These are phyloP conservation scores for Gnathonemus longibarbis DNA, from an alignment of 2,113 vertebrate genomes.

Conservation along the genomic window DNA sequence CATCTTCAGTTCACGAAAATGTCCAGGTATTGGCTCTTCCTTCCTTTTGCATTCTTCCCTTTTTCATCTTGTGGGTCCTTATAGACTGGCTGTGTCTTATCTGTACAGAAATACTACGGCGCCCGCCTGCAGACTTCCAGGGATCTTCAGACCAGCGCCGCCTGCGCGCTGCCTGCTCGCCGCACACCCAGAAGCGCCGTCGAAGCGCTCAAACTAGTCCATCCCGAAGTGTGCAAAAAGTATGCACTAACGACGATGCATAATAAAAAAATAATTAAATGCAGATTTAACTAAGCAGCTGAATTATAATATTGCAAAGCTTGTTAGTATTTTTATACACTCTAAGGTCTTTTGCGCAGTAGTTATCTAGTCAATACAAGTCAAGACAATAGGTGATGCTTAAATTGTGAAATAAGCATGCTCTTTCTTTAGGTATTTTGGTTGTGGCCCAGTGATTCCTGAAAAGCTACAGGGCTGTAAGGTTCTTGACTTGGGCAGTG, in stretches of 20 bases:
- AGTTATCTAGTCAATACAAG: background rate
- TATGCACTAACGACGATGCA: conserved; percentile 16
- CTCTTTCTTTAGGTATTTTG: conserved; percentile 66
- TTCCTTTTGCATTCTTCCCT: background rate
- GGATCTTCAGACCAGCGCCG: conserved; percentile 53
- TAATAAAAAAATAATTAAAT: background rate
- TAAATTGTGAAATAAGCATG: background rate
- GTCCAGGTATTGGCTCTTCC: conserved; percentile 28
- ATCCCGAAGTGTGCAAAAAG: conserved; percentile 55
- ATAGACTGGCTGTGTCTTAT: background rate
- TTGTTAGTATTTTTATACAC: background rate
- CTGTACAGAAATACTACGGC: conserved; percentile 48
- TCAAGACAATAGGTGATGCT: background rate
- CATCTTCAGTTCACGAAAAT: conserved; percentile 26
- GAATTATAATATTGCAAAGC: background rate
- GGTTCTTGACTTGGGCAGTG: conserved; percentile 75
- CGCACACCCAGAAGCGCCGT: conserved; percentile 27
- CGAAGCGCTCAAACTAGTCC: conserved; percentile 53
- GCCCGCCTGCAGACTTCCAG: conserved; percentile 43
- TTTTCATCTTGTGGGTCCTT: background rate
- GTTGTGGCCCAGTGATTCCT: conserved; percentile 73
- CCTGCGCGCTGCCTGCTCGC: conserved; percentile 34
- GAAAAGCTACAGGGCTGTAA: conserved; percentile 61
- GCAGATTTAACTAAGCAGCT: background rate
- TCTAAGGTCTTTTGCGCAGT: background rate